These are phyloP conservation scores for Cosmia trapezina DNA, from an alignment of 2,888 invertebrate genomes.

Conservation along the genomic window DNA sequence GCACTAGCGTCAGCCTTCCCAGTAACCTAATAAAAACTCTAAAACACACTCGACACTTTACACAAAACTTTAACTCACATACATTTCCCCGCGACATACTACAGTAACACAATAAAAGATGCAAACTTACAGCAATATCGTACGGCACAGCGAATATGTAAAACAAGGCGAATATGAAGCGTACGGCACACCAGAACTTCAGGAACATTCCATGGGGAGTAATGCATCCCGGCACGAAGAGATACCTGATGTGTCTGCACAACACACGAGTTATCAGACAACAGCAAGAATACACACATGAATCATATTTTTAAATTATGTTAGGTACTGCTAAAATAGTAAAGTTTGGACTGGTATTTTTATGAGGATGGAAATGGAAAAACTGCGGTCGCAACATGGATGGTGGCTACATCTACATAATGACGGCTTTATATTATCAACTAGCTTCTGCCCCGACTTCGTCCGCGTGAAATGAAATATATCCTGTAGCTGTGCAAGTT, in stretches of 20 bases:
- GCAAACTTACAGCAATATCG: slow-evolving; percentile 82
- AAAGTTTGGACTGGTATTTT: slow-evolving; percentile 5
- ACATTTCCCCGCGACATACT: background rate
- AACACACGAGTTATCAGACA: slow-evolving; percentile 40
- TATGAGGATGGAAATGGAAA: background rate
- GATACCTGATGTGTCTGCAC: slow-evolving; percentile 78
- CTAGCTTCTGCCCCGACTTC: too few relatives aligned
- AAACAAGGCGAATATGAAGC: slow-evolving; percentile 78
- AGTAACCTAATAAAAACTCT: slow-evolving; percentile 17
- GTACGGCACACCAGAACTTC: slow-evolving; percentile 83
- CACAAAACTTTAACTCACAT: slow-evolving; percentile 13
- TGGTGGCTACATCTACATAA: background rate
- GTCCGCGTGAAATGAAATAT: too few relatives aligned
- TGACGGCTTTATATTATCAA: background rate
- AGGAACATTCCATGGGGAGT: slow-evolving; percentile 87
- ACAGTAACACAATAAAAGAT: slow-evolving; percentile 48
- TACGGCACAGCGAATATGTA: slow-evolving; percentile 83
- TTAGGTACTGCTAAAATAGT: slow-evolving; percentile 36
- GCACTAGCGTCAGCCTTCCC: background rate
- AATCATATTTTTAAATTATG: slow-evolving; percentile 35
- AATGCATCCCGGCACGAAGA: slow-evolving; percentile 84
- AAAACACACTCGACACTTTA: slow-evolving; percentile 7
- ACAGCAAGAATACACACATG: slow-evolving; percentile 16
- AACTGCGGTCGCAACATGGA: background rate
- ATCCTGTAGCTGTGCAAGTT: too few relatives aligned